Evolutionary conservation across 2,113 vertebrate genomes (phyloP).

Genomic region (Corythaixoides concolor): DNA sequence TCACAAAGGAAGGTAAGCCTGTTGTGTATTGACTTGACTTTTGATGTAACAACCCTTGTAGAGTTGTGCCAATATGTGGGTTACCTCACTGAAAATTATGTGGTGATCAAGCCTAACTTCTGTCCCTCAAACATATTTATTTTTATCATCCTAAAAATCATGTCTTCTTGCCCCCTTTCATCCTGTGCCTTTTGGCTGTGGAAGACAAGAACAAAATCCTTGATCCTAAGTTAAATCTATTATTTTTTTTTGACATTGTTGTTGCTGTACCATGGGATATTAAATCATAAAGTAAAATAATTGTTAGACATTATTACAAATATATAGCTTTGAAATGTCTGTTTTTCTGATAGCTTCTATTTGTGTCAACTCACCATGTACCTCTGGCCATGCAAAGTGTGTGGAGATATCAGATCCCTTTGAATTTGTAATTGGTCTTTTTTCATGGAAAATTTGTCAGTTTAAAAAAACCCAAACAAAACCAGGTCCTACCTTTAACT

Average conservation of each 20-base stretch:
- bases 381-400: neutral
- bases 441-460: neutral
- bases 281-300: neutral
- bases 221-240: neutral
- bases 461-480: neutral
- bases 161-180: neutral
- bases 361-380: neutral
- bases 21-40: neutral
- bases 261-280: neutral
- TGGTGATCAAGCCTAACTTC: neutral
- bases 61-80: neutral
- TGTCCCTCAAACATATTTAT: neutral
- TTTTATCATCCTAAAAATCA: neutral
- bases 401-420: neutral
- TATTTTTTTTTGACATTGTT: neutral
- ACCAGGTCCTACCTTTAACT: neutral
- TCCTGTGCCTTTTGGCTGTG: neutral
- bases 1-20: conserved; percentile 87
- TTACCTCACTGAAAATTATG: neutral
- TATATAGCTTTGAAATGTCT: neutral
- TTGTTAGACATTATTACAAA: neutral
- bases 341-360: neutral
- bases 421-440: neutral
- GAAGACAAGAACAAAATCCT: neutral
- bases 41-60: neutral